Conservation (phyloP, 1,140 invertebrate genomes). For the Steinernema khuongi region DNA sequence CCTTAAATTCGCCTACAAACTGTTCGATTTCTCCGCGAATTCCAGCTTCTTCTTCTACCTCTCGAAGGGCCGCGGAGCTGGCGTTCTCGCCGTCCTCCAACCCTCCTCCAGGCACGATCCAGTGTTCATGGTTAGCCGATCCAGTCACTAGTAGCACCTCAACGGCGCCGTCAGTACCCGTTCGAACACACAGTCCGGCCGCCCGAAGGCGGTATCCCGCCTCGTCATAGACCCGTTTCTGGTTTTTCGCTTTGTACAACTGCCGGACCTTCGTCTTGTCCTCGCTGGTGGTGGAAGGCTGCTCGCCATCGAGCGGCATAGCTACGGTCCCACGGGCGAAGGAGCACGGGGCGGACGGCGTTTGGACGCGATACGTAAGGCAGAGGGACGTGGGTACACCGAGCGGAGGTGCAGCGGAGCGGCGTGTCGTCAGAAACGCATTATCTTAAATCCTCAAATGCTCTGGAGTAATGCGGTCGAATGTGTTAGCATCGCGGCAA, state of each 20-base stretch:
- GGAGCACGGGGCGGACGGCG: constrained; percentile 1
- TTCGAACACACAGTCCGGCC: not conserved
- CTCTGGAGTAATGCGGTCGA: too few species aligned
- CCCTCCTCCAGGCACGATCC: constrained; percentile 8
- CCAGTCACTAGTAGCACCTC: not conserved
- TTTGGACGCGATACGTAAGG: not conserved
- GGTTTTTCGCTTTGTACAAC: not conserved
- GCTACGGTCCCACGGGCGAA: not conserved
- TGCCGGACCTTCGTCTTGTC: not conserved
- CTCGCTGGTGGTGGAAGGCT: not conserved
- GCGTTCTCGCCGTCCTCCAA: not conserved
- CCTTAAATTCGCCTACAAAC: not conserved
- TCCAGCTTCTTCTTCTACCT: not conserved
- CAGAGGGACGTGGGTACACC: too few species aligned
- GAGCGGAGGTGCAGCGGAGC: too few species aligned
- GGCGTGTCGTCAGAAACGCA: too few species aligned
- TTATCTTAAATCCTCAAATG: too few species aligned
- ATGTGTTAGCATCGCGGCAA: not conserved
- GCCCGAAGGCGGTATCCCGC: not conserved
- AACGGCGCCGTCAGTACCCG: not conserved
- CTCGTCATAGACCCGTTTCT: constrained; percentile 7
- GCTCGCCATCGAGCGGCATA: not conserved
- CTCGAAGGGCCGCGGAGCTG: not conserved
- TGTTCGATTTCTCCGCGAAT: not conserved
- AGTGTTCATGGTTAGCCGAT: not conserved